Conservation (phyloP, 1,140 invertebrate species). For the Xylocopa sonorina region DNA sequence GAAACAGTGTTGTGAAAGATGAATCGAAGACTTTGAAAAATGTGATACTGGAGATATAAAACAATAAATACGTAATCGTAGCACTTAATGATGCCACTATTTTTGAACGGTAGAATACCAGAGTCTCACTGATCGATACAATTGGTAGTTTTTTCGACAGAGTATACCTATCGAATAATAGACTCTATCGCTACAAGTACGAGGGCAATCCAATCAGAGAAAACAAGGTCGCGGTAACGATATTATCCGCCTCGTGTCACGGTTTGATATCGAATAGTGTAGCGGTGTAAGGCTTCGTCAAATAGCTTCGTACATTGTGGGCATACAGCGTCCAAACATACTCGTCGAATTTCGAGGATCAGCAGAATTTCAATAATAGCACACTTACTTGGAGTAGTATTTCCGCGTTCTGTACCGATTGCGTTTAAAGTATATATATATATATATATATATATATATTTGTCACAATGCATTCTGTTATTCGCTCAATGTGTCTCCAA, state of each 20-base stretch:
- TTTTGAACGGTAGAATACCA: too few relatives aligned
- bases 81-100: too few relatives aligned
- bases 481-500: too few relatives aligned
- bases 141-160: not conserved
- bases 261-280: slow-evolving; percentile 71
- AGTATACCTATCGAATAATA: slow-evolving; percentile 13
- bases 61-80: too few relatives aligned
- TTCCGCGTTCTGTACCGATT: too few relatives aligned
- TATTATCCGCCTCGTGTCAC: slow-evolving; percentile 71
- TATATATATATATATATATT: not conserved
- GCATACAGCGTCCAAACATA: slow-evolving; percentile 14
- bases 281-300: slow-evolving; percentile 56
- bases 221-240: slow-evolving; percentile 75
- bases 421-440: too few relatives aligned
- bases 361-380: not conserved
- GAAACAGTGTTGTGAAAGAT: too few relatives aligned
- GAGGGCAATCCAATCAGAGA: slow-evolving; percentile 71
- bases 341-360: not conserved
- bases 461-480: not conserved
- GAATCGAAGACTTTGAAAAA: too few relatives aligned
- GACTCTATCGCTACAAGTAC: slow-evolving; percentile 14
- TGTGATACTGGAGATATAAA: too few relatives aligned
- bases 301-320: slow-evolving; percentile 24
- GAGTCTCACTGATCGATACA: too few relatives aligned
- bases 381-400: too few relatives aligned